A percentile compares a stretch with the other conserved stretches of the same genome.
Conservation (phyloP, 2,888 invertebrate species). For the Oligia fasciuncula region DNA sequence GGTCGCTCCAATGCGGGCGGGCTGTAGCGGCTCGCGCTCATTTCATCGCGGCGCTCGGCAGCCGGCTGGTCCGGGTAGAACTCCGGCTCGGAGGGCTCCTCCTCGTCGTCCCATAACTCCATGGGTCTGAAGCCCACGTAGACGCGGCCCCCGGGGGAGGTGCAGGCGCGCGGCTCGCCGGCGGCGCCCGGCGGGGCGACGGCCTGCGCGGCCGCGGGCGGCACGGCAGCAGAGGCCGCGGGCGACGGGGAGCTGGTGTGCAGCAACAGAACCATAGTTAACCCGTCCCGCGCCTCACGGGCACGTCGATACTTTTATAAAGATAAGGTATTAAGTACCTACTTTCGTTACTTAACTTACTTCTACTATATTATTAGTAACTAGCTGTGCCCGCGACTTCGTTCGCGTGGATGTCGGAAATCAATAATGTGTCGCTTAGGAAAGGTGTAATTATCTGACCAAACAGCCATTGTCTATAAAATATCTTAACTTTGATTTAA, state of each 20-base stretch:
- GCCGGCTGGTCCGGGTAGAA: slow-evolving; percentile 27
- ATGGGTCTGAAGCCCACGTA: slow-evolving; percentile 1
- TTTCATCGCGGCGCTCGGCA: slow-evolving; percentile 9
- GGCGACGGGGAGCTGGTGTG: slow-evolving; percentile 16
- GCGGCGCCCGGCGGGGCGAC: no score
- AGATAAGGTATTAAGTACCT: background rate
- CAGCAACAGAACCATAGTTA: slow-evolving; percentile 18
- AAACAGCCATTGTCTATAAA: no score
- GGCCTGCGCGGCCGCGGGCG: background rate
- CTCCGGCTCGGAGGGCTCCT: slow-evolving; percentile 20
- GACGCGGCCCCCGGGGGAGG: background rate
- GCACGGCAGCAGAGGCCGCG: no score
- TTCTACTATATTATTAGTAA: background rate
- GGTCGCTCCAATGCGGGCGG: slow-evolving; percentile 30
- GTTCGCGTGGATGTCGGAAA: no score
- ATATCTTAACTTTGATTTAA: no score
- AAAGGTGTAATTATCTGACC: no score
- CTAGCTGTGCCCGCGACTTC: no score
- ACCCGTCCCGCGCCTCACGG: background rate
- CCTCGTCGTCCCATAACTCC: slow-evolving; percentile 30
- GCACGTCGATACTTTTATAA: background rate
- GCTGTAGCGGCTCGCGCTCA: slow-evolving; percentile 5
- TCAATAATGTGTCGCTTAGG: no score
- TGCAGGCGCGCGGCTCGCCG: background rate
- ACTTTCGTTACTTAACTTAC: background rate